phyloP scores from a whole-genome alignment of 2,888 invertebrate species.

The Noctua janthe region DNA sequence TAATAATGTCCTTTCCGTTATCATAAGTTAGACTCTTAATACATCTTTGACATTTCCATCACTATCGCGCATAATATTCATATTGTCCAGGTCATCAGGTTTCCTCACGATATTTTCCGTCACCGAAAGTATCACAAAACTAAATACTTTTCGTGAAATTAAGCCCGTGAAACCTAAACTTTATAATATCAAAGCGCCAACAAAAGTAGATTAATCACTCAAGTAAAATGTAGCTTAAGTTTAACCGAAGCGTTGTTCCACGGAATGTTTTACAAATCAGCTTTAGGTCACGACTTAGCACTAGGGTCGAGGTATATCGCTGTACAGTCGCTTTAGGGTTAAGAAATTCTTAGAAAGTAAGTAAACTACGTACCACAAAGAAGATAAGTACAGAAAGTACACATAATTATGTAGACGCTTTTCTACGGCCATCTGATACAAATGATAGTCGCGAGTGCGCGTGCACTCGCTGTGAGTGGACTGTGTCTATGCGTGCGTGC shows the following conservation, averaged over 20 bases:
- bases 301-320: not conserved
- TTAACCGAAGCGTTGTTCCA: constrained; percentile 25
- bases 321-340: not conserved
- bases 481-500: no score
- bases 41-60: not conserved
- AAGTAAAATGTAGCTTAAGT: constrained; percentile 15
- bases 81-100: not conserved
- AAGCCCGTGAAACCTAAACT: not conserved
- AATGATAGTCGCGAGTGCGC: not conserved
- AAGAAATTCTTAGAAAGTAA: not conserved
- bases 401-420: not conserved
- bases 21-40: no score
- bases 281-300: constrained; percentile 6
- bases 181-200: constrained; percentile 9
- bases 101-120: not conserved
- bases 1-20: no score
- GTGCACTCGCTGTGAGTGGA: not conserved
- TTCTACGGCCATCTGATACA: not conserved
- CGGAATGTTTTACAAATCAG: constrained; percentile 37
- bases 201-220: constrained; percentile 42
- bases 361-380: not conserved
- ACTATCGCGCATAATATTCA: not conserved
- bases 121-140: not conserved
- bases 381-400: not conserved
- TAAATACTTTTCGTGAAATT: not conserved